Conservation (phyloP, 2,888 invertebrate genomes). For the Busseola fusca region DNA sequence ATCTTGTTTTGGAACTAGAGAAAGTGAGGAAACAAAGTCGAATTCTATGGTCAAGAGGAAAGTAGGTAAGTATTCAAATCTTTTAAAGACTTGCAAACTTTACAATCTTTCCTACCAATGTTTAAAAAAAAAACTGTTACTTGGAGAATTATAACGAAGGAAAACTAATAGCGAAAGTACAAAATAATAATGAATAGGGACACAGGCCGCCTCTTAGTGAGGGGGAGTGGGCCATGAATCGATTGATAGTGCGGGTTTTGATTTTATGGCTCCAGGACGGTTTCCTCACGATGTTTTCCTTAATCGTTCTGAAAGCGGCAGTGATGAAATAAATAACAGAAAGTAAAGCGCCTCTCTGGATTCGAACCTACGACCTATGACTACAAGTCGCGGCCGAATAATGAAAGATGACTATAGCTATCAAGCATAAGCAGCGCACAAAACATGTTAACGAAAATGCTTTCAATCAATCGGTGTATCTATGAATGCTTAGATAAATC, state of each 20-base stretch:
- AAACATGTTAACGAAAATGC: constrained; percentile 42
- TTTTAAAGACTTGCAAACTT: not conserved
- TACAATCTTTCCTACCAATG: not conserved
- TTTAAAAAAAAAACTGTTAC: not conserved
- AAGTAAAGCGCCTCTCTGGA: not conserved
- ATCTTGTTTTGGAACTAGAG: constrained; percentile 8
- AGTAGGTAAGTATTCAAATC: not conserved
- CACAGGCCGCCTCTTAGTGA: not conserved
- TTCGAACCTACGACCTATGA: not conserved
- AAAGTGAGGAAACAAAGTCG: not conserved
- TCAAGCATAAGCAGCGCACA: constrained; percentile 29
- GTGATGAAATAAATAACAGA: not conserved
- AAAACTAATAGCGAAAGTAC: too few relatives aligned
- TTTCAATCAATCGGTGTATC: constrained; percentile 38
- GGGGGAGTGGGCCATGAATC: not conserved
- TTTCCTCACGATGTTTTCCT: not conserved
- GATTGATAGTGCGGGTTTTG: not conserved
- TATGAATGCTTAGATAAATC: constrained; percentile 40
- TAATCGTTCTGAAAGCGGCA: not conserved
- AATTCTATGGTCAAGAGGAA: not conserved
- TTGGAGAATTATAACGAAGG: not conserved
- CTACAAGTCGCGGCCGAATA: not conserved
- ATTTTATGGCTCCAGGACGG: not conserved
- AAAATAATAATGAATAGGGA: too few relatives aligned
- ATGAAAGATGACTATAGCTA: constrained; percentile 2